Evolutionary conservation across 2,113 vertebrate genomes (phyloP), one percentile per base, ranked within the genome.

Genomic region (Spheniscus mendiculus): DNA sequence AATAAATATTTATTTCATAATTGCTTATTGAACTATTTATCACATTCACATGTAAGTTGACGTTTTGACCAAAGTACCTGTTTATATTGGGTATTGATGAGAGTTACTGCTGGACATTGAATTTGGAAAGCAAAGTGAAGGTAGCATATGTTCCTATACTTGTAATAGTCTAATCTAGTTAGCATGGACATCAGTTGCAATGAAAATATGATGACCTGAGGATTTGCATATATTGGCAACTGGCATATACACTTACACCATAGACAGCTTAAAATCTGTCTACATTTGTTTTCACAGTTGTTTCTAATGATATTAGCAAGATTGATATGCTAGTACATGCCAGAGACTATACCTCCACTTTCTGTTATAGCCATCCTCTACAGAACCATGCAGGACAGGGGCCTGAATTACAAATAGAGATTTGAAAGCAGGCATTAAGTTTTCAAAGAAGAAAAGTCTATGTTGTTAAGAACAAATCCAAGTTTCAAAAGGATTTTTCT

Each of bases 401-500:
- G 16, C 26, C 83, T 67, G 44, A 23, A 45, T 58, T 59, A 52
- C 56, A 86, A 12, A 53, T 6, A 45, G 38, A 49, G 21, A 32
- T 67, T 55, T 70, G 62, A 49, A 45, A 83, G 83, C 83, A 81
- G 67, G 61, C 86, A 34, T 89, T 63, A 67, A 56, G 25, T 55
- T 89, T 80, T 80, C 72, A 65, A 9, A 89, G 62, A 79, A 86
- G 70, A 92, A 72, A 87, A 62, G 76, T 6, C 62, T 74, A 25
- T 74, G 27, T 47, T 94, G 61, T 74, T 93, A 74, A 91, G 87
- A 86, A 8, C 42, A 91, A 89, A 80, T 58, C 36, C 7, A 2
- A 58, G 42, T 79, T 95, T 89, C 76, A 55, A 36, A 87, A 86
- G 71, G 52, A 47, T 91, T 91, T 91, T 94, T 94, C 38, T 76